phyloP scores from a whole-genome alignment of 2,888 invertebrate species.

The Embidobia sp. region DNA sequence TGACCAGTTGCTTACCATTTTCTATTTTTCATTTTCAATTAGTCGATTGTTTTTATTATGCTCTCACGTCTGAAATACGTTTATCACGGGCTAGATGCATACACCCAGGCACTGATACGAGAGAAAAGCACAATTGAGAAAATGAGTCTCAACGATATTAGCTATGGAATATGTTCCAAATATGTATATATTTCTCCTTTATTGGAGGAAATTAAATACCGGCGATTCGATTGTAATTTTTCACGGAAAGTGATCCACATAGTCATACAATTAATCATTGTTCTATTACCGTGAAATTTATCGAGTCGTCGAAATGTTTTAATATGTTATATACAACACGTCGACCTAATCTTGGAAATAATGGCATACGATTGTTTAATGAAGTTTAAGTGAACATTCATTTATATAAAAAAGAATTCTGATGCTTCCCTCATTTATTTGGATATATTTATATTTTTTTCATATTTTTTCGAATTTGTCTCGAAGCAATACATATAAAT shows the following conservation, averaged over 20 bases:
- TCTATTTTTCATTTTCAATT: constrained; percentile 17
- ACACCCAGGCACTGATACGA: constrained; percentile 63
- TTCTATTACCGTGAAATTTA: constrained; percentile 31
- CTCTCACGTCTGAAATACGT: constrained; percentile 36
- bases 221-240: constrained; percentile 40
- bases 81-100: constrained; percentile 56
- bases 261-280: constrained; percentile 6
- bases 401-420: constrained; percentile 5
- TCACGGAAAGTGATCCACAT: constrained; percentile 12
- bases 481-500: too few relatives aligned
- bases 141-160: constrained; percentile 62
- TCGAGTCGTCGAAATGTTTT: constrained; percentile 41
- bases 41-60: constrained; percentile 28
- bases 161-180: constrained; percentile 61
- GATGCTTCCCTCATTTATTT: background rate
- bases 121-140: constrained; percentile 64
- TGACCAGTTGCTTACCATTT: background rate
- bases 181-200: constrained; percentile 63
- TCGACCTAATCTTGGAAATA: constrained; percentile 29
- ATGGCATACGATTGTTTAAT: constrained; percentile 9
- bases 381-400: background rate
- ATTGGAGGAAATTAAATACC: constrained; percentile 51
- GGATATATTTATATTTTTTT: background rate
- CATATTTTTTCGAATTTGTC: too few relatives aligned
- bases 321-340: constrained; percentile 46